Evolutionary conservation across 2,888 invertebrate species (phyloP), one percentile per base, ranked within the genome.

Genomic region (Portevinia maculata): DNA sequence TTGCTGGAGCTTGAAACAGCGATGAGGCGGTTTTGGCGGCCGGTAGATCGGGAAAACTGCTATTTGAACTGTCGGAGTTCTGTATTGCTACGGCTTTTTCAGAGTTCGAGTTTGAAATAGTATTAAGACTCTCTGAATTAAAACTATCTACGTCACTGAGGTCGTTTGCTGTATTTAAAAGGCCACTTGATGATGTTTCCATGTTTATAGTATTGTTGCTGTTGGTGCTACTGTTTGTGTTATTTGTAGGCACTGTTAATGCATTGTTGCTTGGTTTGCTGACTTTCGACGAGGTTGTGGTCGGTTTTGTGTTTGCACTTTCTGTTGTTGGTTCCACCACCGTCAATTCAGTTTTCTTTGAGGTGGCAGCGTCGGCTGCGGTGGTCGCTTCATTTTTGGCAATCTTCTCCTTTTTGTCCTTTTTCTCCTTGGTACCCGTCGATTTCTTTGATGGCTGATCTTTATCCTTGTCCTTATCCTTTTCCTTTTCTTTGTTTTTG

Each of bases 401-500:
- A 32, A 44, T 69, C 53, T 86, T 85, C 5, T 84, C 79, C 34
- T 69, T 84, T n/a, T 84, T 84, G 8, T 86, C 73, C 21, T 86
- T 85, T 5, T 85, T 86, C 17, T 84, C 79, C 28, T 85, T 84
- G 34, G 60, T 78, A 13, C 65, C 53, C n/a, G 60, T 59, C 8
- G 79, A 73, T 32, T 73, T 81, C 62, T 73, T 79, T 9, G 76
- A 83, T 32, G 52, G 30, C 28, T 89, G 89, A 8, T 90, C 90
- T 13, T 89, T 88, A 48, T 93, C 90, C 15, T 89, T 89, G 52
- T 93, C 94, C 85, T 93, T 92, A 52, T 94, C 93, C 86, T 93
- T 93, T 52, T 94, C 93, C 86, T 93, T 93, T 15, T 94, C 94
- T 87, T 93, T 92, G 87, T 93, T 94, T 86, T 94, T 94, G 84